phyloP scores from a whole-genome alignment of 92 coral and sea anemone species.

The Epizoanthus illoricatus region DNA sequence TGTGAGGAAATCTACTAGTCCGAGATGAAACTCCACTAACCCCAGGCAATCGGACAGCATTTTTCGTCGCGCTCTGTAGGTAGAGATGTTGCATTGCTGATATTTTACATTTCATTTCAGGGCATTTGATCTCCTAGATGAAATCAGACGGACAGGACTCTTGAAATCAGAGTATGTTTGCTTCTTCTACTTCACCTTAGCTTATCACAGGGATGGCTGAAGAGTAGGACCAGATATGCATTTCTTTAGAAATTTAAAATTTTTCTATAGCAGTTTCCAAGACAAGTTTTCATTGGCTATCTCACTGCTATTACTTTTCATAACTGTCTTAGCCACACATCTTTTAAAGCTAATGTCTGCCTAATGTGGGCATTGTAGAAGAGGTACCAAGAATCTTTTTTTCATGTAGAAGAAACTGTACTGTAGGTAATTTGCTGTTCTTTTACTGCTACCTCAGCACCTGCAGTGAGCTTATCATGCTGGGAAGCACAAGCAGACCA shows the following conservation, averaged over 20 bases:
- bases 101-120: conserved; percentile 9
- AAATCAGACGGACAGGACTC: conserved; percentile 14
- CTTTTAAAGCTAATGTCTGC: too few relatives aligned
- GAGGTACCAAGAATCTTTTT: too few relatives aligned
- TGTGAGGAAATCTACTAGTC: too few relatives aligned
- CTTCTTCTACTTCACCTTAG: not conserved
- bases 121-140: conserved; percentile 35
- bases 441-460: not conserved
- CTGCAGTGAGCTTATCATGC: conserved; percentile 21
- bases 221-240: not conserved
- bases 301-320: too few relatives aligned
- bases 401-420: too few relatives aligned
- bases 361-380: too few relatives aligned
- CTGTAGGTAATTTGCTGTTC: not conserved
- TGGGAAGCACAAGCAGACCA: conserved; percentile 25
- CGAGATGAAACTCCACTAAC: too few relatives aligned
- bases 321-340: too few relatives aligned
- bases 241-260: not conserved
- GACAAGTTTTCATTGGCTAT: too few relatives aligned
- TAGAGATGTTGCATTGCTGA: not conserved
- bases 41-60: too few relatives aligned
- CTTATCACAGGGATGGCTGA: not conserved
- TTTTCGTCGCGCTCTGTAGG: too few relatives aligned
- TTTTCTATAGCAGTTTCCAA: not conserved
- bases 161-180: conserved; percentile 27